Percentiles rank a stretch among this genome's conserved stretches.
phyloP scores from a whole-genome alignment of 2,888 invertebrate species.

The Sinodicranocentrus sp. region DNA sequence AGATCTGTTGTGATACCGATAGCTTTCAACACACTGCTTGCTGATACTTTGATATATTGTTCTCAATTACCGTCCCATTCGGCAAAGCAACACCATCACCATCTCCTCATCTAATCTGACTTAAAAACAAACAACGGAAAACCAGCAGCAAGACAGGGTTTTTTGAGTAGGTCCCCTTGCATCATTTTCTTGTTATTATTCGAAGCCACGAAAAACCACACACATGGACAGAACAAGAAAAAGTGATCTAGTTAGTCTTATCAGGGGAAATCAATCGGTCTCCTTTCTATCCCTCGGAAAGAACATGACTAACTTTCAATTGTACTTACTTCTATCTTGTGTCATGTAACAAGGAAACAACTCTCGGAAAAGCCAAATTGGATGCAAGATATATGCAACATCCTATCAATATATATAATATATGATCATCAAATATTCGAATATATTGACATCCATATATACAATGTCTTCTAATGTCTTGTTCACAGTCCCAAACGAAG shows the following conservation, averaged over 20 bases:
- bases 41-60: constrained; percentile 59
- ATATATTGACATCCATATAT: not conserved
- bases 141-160: constrained; percentile 26
- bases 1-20: constrained; percentile 27
- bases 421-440: not conserved
- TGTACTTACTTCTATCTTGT: constrained; percentile 50
- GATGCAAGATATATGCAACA: not conserved
- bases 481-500: constrained; percentile 9
- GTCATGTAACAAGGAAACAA: constrained; percentile 27
- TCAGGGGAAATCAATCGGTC: constrained; percentile 60
- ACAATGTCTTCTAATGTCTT: not conserved
- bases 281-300: constrained; percentile 44
- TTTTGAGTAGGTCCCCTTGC: not conserved
- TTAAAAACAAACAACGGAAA: constrained; percentile 5
- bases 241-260: constrained; percentile 66
- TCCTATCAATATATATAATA: not conserved
- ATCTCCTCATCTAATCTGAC: constrained; percentile 25
- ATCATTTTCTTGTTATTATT: not conserved
- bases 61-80: constrained; percentile 61
- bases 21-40: constrained; percentile 56
- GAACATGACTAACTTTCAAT: constrained; percentile 65
- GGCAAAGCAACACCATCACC: constrained; percentile 56
- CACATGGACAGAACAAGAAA: constrained; percentile 63
- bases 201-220: constrained; percentile 53
- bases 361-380: constrained; percentile 3